These are phyloP conservation scores for Platichthys stellatus DNA, from an alignment of 2,113 vertebrate species.

Conservation along the genomic window DNA sequence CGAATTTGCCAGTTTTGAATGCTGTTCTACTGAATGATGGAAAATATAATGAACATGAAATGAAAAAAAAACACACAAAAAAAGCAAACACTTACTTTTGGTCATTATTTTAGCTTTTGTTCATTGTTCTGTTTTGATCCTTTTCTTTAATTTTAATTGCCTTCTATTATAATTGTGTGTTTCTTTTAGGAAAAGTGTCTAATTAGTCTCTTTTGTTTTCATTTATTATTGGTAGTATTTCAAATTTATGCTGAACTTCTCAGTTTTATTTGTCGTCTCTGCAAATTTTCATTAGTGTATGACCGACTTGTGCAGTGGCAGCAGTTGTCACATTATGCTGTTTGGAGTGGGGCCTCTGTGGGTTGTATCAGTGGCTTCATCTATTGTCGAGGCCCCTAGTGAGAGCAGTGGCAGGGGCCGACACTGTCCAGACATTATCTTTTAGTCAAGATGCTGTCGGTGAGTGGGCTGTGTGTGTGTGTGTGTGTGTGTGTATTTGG, in stretches of 20 bases:
- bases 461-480: background rate
- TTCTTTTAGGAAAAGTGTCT: background rate
- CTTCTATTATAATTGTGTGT: background rate
- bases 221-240: background rate
- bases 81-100: background rate
- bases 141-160: background rate
- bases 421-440: conserved; percentile 43
- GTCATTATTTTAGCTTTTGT: background rate
- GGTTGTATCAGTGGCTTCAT: conserved; percentile 46
- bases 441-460: background rate
- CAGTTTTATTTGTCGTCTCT: background rate
- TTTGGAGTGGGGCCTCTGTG: conserved; percentile 25
- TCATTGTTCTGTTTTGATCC: background rate
- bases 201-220: conserved; percentile 13
- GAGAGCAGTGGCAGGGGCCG: conserved; percentile 22
- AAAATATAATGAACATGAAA: background rate
- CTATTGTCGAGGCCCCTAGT: conserved; percentile 19
- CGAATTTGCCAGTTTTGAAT: background rate
- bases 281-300: background rate
- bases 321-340: conserved; percentile 28
- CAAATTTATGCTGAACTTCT: background rate
- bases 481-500: background rate
- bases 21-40: background rate
- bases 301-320: background rate
- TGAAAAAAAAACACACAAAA: background rate